Base-by-base conservation (phyloP, 2,113 vertebrate genomes). In the Lophius piscatorius region DNA sequence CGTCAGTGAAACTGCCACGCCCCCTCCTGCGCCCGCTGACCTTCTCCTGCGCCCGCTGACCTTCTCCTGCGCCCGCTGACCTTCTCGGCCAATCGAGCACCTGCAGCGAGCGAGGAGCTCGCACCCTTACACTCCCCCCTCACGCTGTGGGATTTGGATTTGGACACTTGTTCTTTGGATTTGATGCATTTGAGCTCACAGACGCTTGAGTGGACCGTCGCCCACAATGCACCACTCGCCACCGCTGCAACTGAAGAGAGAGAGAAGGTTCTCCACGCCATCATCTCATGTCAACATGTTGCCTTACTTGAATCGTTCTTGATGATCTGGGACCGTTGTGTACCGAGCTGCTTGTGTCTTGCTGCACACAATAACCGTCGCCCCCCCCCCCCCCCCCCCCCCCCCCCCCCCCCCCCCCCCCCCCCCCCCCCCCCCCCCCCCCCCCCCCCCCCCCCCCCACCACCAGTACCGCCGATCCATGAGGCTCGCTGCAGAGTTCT, bases 291-390 rank as follows among this genome's bases (percentile, higher is more conserved):
- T 87, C 48, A 57, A 89, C 80, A 81, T 84, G 85, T 88, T 90
- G 88, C 90, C 90, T 91, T 91, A 90, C 83, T 89, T 87, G 84
- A 85, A 76, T 66, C 41, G 71, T 74, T 69, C 49, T 63, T 56
- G 49, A 26, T 70, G 49, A 71, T 75, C 61, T 85, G 57, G 36
- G 39, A 80, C 33, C 60, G 39, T 65, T 33, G 55, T 70, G 71
- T 77, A 52, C 60, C 71, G 63, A 80, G 74, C 78, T 70, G 75
- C 70, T 80, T 58, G 44, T 58, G 36, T 65, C 64, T 48, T 14
- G 56, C 76, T 78, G 72, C 35, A 65, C 33, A 49, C 49, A 47
- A 45, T 74, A 59, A 71, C 52, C n/a, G n/a, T n/a, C n/a, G n/a
- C n/a, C n/a, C n/a, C n/a, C n/a, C 39, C 58, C 12, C 3, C 28